Conservation (phyloP, 1,140 invertebrate genomes). For the Drosophila tropicalis region DNA sequence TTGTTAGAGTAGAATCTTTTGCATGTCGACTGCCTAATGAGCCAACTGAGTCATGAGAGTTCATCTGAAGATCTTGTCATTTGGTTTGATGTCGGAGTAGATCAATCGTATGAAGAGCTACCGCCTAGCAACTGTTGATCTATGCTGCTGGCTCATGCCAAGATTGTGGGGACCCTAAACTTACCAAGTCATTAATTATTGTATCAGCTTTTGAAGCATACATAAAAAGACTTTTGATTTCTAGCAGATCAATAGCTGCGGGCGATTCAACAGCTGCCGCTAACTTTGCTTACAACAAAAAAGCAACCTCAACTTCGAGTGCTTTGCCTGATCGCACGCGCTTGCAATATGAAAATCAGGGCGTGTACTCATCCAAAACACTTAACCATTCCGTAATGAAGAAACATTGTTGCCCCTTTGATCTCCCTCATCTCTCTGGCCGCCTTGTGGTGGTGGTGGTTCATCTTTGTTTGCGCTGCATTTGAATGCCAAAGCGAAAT, state of each 20-base stretch:
- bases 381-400: conserved; percentile 76
- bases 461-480: conserved; percentile 68
- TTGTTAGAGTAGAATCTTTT: no score
- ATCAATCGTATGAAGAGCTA: conserved; percentile 15
- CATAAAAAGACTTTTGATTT: conserved; percentile 82
- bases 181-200: conserved; percentile 75
- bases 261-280: conserved; percentile 42
- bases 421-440: conserved; percentile 11
- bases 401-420: conserved; percentile 57
- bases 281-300: conserved; percentile 46
- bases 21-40: background rate
- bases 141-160: conserved; percentile 15
- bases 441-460: conserved; percentile 27
- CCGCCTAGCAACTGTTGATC: conserved; percentile 11
- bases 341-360: conserved; percentile 67
- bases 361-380: conserved; percentile 82
- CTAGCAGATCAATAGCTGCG: conserved; percentile 80
- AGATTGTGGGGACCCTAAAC: conserved; percentile 29
- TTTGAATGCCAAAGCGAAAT: conserved; percentile 79
- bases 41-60: background rate
- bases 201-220: conserved; percentile 57
- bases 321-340: conserved; percentile 48
- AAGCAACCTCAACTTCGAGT: conserved; percentile 21
- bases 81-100: background rate
- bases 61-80: background rate